Conservation (phyloP, 2,888 invertebrate genomes). For the Callyntrura sp. region DNA sequence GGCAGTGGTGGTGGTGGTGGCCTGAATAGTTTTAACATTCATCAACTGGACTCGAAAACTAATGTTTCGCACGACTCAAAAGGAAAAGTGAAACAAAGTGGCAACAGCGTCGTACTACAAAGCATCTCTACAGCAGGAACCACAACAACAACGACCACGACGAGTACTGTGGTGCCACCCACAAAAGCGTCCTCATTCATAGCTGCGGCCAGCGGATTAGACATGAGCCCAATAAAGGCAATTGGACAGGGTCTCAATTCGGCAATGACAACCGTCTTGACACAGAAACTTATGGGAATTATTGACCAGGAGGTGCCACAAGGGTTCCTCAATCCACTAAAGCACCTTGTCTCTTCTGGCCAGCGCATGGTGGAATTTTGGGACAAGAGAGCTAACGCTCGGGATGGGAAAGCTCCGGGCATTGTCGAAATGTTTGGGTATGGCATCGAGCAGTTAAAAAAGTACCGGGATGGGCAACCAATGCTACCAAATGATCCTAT, state of each 20-base stretch:
- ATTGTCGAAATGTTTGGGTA: slow-evolving; percentile 83
- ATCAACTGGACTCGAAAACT: slow-evolving; percentile 68
- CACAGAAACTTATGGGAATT: slow-evolving; percentile 83
- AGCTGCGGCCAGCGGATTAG: slow-evolving; percentile 46
- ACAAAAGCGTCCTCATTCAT: slow-evolving; percentile 50
- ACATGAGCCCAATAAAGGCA: slow-evolving; percentile 75
- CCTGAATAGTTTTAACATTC: slow-evolving; percentile 82
- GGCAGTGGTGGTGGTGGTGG: slow-evolving; percentile 1
- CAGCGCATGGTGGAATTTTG: slow-evolving; percentile 83
- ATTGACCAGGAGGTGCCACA: slow-evolving; percentile 83
- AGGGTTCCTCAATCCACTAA: slow-evolving; percentile 82
- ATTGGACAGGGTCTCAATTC: slow-evolving; percentile 83
- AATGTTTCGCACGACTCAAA: slow-evolving; percentile 50
- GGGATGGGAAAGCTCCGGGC: slow-evolving; percentile 83
- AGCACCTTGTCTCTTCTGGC: slow-evolving; percentile 83
- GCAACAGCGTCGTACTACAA: slow-evolving; percentile 13
- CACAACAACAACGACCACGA: slow-evolving; percentile 47
- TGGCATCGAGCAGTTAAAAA: slow-evolving; percentile 83
- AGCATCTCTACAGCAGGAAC: slow-evolving; percentile 43
- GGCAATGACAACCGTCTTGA: slow-evolving; percentile 83
- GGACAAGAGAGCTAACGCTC: slow-evolving; percentile 82
- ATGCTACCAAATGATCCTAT: slow-evolving; percentile 80
- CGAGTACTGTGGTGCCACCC: slow-evolving; percentile 44
- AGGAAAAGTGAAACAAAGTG: slow-evolving; percentile 57
- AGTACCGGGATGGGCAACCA: slow-evolving; percentile 82